These are phyloP conservation scores for Brachyptera risi DNA, from an alignment of 2,888 invertebrate genomes.

Conservation along the genomic window DNA sequence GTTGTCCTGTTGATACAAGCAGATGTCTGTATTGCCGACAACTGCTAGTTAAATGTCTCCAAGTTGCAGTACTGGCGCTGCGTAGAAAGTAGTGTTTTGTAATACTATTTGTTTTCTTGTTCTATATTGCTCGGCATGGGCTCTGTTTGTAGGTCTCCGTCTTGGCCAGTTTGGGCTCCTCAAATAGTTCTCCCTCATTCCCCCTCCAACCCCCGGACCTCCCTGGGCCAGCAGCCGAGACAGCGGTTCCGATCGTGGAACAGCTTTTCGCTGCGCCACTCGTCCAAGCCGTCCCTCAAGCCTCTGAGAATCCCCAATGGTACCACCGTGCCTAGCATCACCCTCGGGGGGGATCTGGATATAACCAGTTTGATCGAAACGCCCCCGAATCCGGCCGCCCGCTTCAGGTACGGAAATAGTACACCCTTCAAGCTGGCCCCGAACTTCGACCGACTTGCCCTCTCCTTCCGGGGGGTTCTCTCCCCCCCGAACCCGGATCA, in stretches of 20 bases:
- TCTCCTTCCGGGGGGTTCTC: constrained; percentile 3
- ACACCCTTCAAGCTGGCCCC: constrained; percentile 27
- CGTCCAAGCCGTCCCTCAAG: not conserved
- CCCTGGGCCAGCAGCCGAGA: not conserved
- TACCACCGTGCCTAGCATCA: not conserved
- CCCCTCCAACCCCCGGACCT: constrained; percentile 29
- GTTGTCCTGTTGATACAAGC: no score
- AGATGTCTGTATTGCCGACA: no score
- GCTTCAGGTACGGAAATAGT: constrained; percentile 22
- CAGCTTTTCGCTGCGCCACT: constrained; percentile 13
- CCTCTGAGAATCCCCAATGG: not conserved
- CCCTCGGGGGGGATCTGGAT: not conserved
- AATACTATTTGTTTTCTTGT: not conserved
- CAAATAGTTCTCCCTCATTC: constrained; percentile 43
- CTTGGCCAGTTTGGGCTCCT: constrained; percentile 56
- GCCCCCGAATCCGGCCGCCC: constrained; percentile 28
- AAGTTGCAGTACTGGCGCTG: no score
- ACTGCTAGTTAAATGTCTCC: no score
- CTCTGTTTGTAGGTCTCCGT: constrained; percentile 55
- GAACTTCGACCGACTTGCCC: constrained; percentile 14
- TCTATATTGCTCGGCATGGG: constrained; percentile 19
- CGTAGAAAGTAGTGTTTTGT: not conserved
- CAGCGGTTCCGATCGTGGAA: constrained; percentile 14
- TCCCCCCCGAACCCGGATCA: not conserved
- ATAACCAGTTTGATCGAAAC: not conserved